Conservation (phyloP, 2,113 vertebrate species). For the Callithrix jacchus region DNA sequence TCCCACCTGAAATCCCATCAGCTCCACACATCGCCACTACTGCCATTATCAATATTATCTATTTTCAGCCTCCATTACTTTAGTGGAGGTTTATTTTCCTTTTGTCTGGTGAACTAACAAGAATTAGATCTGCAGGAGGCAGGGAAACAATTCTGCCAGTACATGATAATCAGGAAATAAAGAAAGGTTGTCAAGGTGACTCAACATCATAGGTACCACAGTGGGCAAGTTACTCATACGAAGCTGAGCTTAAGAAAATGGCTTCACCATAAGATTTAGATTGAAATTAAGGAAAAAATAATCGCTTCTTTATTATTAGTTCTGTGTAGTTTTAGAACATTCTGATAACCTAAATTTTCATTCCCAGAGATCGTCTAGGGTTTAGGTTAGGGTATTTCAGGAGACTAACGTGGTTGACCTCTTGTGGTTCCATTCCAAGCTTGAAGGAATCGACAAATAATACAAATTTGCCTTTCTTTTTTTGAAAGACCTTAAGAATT, state of each 20-base stretch:
- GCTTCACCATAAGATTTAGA: not conserved
- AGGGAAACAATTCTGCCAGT: not conserved
- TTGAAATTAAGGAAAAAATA: not conserved
- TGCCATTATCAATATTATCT: not conserved
- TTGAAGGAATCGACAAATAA: not conserved
- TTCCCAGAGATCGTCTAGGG: rapidly evolving
- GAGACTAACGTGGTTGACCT: not conserved
- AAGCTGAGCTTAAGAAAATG: not conserved
- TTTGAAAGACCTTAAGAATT: not conserved
- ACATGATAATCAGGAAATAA: not conserved
- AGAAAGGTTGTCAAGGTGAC: no score
- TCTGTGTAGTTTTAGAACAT: not conserved
- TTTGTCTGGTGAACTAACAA: not conserved
- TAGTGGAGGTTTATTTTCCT: not conserved
- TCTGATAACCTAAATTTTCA: not conserved
- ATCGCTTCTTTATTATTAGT: not conserved
- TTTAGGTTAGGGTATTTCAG: not conserved
- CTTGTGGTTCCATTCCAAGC: not conserved
- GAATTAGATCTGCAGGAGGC: not conserved
- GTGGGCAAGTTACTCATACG: no score
- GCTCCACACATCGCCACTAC: not conserved
- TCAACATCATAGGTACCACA: not conserved
- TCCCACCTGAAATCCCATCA: not conserved
- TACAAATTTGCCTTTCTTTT: not conserved
- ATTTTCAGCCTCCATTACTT: not conserved